These are phyloP conservation scores for Heterodera filipjevi DNA, from an alignment of 2,888 invertebrate species.

Conservation along the genomic window DNA sequence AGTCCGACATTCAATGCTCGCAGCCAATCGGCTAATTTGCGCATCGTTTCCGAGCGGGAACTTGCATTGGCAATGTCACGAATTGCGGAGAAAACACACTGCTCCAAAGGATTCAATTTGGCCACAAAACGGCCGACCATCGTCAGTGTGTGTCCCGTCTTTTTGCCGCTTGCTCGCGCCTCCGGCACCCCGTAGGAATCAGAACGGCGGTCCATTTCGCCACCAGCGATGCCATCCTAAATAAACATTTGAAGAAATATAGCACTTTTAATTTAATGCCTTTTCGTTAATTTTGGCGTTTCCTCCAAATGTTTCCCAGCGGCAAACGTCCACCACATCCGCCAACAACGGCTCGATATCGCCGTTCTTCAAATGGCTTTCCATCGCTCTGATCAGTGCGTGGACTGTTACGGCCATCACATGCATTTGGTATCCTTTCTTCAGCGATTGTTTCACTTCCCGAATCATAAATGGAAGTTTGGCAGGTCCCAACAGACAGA, in stretches of 20 bases:
- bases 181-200: constrained; percentile 24
- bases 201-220: background rate
- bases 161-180: constrained; percentile 8
- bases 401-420: constrained; percentile 82
- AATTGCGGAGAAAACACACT: constrained; percentile 78
- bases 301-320: constrained; percentile 83
- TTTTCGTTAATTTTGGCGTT: constrained; percentile 74
- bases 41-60: constrained; percentile 70
- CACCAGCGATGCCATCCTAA: background rate
- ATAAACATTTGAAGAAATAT: background rate
- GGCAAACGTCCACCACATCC: constrained; percentile 80
- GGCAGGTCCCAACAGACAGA: constrained; percentile 80
- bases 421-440: constrained; percentile 78
- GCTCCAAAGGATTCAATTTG: constrained; percentile 26
- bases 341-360: constrained; percentile 81
- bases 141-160: constrained; percentile 39
- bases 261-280: background rate
- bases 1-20: constrained; percentile 72
- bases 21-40: constrained; percentile 74
- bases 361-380: constrained; percentile 73
- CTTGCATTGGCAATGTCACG: constrained; percentile 72
- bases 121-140: constrained; percentile 41
- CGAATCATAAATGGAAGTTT: constrained; percentile 79
- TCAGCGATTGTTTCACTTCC: constrained; percentile 80
- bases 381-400: constrained; percentile 75